Conservation (phyloP, 1,140 invertebrate species). For the Drusus annulatus region DNA sequence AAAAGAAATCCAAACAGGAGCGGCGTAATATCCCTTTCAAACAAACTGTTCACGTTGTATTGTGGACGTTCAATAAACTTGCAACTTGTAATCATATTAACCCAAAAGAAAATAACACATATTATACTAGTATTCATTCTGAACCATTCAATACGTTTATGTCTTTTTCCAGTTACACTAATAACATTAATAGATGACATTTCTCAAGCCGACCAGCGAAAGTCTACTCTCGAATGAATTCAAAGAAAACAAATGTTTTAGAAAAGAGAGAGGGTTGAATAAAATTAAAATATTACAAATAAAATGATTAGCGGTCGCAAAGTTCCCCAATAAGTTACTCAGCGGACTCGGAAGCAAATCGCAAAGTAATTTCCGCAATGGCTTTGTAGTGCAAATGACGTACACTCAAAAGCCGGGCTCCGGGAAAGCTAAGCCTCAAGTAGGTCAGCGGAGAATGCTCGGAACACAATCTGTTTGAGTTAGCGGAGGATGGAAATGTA, state of each 20-base stretch:
- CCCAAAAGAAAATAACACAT: conserved; percentile 18
- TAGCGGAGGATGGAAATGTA: neutral
- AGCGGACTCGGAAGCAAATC: conserved; percentile 55
- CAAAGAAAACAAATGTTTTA: no score
- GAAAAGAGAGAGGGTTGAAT: no score
- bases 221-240: no score
- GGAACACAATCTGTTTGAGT: neutral
- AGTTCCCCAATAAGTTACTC: conserved; percentile 22
- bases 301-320: conserved; percentile 26
- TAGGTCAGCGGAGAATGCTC: conserved; percentile 53
- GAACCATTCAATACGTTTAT: no score
- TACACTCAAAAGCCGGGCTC: conserved; percentile 41
- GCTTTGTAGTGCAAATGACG: conserved; percentile 54
- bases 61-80: conserved; percentile 29
- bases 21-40: conserved; percentile 46
- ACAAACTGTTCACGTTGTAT: conserved; percentile 47
- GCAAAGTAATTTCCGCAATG: conserved; percentile 56
- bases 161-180: no score
- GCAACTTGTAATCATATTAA: conserved; percentile 20
- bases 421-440: conserved; percentile 43
- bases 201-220: no score
- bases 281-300: neutral
- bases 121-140: no score
- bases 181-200: no score
- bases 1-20: conserved; percentile 51